Conservation (phyloP, 2,797 vertebrate genomes). For the Chromobotia macracanthus region DNA sequence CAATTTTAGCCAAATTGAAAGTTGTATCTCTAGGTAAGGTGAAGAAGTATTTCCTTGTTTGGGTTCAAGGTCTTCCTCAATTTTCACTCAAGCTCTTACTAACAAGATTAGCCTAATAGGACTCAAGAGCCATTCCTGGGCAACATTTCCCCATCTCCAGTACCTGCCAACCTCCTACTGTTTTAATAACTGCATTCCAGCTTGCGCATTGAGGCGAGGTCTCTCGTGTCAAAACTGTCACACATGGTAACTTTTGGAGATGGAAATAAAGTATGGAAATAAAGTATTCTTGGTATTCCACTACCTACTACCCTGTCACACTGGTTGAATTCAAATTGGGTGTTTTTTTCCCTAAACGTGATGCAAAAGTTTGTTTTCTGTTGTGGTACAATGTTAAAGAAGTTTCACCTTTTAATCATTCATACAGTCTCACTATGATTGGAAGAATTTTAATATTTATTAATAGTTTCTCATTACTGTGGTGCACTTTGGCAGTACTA, state of each 20-base stretch:
- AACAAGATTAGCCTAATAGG: conserved; percentile 24
- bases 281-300: not conserved
- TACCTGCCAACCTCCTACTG: not conserved
- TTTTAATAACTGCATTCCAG: conserved; percentile 12
- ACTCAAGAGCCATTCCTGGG: conserved; percentile 1
- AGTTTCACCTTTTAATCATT: too few species aligned
- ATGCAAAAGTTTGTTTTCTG: too few species aligned
- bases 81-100: not conserved
- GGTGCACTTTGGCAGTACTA: too few species aligned
- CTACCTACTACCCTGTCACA: not conserved
- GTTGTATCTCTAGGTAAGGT: not conserved
- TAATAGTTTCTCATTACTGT: too few species aligned
- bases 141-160: not conserved
- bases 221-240: conserved; percentile 42
- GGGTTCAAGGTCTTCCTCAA: not conserved
- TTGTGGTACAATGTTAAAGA: too few species aligned
- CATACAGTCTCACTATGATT: too few species aligned
- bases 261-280: too few species aligned
- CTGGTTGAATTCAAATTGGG: not conserved
- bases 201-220: conserved; percentile 17
- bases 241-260: not conserved
- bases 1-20: not conserved
- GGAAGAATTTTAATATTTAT: too few species aligned
- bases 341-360: not conserved
- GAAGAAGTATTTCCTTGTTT: not conserved